Percentiles rank a stretch among this genome's conserved stretches.
Evolutionary conservation across 2,888 invertebrate species (phyloP).

Genomic region (Formica aserva): DNA sequence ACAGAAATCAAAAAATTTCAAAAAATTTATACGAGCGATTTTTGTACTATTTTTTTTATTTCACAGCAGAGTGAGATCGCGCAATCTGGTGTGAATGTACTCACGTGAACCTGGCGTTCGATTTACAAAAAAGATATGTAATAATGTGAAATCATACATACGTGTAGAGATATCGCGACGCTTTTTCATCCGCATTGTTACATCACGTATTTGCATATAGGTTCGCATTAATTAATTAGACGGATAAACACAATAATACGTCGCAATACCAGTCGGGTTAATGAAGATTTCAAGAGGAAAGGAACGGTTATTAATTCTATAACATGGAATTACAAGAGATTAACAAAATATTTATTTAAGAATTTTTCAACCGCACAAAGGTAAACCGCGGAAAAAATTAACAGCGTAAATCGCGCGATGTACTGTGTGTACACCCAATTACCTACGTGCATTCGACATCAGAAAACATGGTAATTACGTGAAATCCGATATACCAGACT

Average conservation of each 20-base stretch:
- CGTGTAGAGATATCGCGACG: not conserved
- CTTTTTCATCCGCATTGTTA: not conserved
- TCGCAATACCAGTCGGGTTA: not conserved
- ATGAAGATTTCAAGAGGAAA: not conserved
- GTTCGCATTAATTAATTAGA: conserved; percentile 26
- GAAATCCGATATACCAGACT: conserved; percentile 11
- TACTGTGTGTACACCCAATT: not conserved
- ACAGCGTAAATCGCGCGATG: not conserved
- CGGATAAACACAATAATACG: not conserved
- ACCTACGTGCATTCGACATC: conserved; percentile 2
- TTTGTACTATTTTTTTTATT: not conserved
- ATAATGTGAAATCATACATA: not conserved
- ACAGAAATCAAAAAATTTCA: not conserved
- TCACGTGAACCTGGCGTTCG: not conserved
- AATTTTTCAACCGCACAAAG: not conserved
- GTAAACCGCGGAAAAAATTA: not conserved
- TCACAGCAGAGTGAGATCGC: not conserved
- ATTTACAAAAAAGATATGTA: not conserved
- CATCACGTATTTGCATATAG: not conserved
- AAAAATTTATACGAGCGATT: not conserved
- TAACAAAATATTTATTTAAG: not conserved
- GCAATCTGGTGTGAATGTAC: not conserved
- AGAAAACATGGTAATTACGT: conserved; percentile 28
- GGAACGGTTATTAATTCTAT: not conserved
- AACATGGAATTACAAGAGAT: not conserved